These are phyloP conservation scores for Volucella inflata DNA, from an alignment of 2,888 invertebrate species.

Conservation along the genomic window DNA sequence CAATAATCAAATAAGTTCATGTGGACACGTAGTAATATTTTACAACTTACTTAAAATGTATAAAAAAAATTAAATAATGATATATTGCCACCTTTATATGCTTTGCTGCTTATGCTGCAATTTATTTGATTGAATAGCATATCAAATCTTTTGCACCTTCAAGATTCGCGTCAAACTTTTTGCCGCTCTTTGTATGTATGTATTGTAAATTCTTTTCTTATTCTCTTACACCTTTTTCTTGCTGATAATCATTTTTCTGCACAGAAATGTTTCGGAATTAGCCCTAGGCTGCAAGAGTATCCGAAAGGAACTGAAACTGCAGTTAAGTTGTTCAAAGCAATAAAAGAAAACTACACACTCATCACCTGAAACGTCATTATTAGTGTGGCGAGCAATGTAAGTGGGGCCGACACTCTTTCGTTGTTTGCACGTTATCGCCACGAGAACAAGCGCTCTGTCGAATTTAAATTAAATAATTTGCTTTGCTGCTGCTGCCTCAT, in stretches of 20 bases:
- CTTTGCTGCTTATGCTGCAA: slow-evolving; percentile 5
- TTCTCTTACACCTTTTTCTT: background rate
- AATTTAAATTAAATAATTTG: slow-evolving; percentile 75
- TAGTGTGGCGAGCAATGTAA: slow-evolving; percentile 46
- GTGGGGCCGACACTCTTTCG: slow-evolving; percentile 48
- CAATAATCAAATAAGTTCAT: no score
- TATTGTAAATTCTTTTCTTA: slow-evolving; percentile 6
- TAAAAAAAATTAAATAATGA: no score
- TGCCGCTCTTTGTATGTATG: background rate
- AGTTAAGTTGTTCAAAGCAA: slow-evolving; percentile 59
- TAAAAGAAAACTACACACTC: slow-evolving; percentile 71
- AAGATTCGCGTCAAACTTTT: slow-evolving; percentile 40
- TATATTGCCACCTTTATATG: no score
- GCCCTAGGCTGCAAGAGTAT: slow-evolving; percentile 37
- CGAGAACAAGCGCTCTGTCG: slow-evolving; percentile 67
- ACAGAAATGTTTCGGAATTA: slow-evolving; percentile 35
- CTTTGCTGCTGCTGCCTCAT: slow-evolving; percentile 69
- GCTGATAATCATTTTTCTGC: slow-evolving; percentile 14
- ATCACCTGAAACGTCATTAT: slow-evolving; percentile 73
- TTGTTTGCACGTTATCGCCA: slow-evolving; percentile 69
- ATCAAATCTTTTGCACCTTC: slow-evolving; percentile 44
- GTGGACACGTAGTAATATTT: no score
- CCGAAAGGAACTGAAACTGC: slow-evolving; percentile 43
- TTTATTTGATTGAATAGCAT: slow-evolving; percentile 53
- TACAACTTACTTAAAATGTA: no score